Evolutionary conservation across 2,888 invertebrate genomes (phyloP), one percentile per base, ranked within the genome.

Genomic region (Zelleria hepariella): DNA sequence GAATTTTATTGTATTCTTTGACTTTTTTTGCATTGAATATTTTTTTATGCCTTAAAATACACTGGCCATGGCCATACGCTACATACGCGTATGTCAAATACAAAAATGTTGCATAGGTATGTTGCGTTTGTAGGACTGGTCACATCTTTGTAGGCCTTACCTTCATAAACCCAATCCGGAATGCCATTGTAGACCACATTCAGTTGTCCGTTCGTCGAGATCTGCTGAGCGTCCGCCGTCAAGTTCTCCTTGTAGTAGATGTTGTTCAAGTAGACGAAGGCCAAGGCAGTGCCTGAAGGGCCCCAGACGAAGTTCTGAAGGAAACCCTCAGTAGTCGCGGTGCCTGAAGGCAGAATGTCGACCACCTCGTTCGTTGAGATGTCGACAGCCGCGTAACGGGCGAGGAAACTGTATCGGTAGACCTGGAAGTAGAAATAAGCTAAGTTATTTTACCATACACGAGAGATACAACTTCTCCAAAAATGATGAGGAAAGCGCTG

Each of bases 141-240:
- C n/a, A n/a, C n/a, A n/a, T n/a, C n/a, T n/a, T n/a, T n/a, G n/a
- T n/a, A n/a, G n/a, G n/a, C n/a, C 10, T 69, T 73, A 95, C 95
- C 96, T 91, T 98, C 97, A 82, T 98, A 98, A 0, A 98, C 94
- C 98, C 98, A 98, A 81, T 98, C 98, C 27, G 97, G 95, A 8
- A 96, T 92, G 26, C 97, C 97, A 77, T 97, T 94, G 72, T 94
- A 94, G 58, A 96, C 89, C 7, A 91, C 90, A 32, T 91, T 90
- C 56, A 87, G 80, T 20, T 80, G 71, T 1, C 93, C 94, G 66
- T 90, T 92, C 0, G 75, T 80, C 0, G 96, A 95, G 42, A 96
- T 85, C 65, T 91, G 89, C 23, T 84, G 77, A 4, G 90, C 84
- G 0, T 75, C 68, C 0, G 73, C 78, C 2, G 74, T 77, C 57